These are phyloP conservation scores for Troglohyphantes excavatus DNA, from an alignment of 2,888 invertebrate genomes.

Conservation along the genomic window DNA sequence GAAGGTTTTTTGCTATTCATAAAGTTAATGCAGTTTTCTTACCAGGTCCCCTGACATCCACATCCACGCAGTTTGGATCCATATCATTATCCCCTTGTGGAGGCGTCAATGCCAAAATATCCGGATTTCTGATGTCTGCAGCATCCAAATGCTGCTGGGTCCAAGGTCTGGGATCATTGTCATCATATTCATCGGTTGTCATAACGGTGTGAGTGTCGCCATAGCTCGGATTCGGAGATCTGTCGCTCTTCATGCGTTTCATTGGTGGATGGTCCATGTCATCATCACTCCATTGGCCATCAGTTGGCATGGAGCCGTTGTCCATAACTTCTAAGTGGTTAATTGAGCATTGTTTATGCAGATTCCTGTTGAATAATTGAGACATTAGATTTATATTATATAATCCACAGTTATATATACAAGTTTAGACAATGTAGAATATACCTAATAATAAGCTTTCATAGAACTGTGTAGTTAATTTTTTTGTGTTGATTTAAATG, in stretches of 20 bases:
- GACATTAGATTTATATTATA: background rate
- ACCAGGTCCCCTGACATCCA: slow-evolving; percentile 87
- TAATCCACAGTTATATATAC: background rate
- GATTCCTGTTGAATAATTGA: slow-evolving; percentile 75
- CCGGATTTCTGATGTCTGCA: slow-evolving; percentile 90
- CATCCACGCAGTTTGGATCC: slow-evolving; percentile 85
- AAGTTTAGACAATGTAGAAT: background rate
- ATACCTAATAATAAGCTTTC: background rate
- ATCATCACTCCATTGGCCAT: slow-evolving; percentile 91
- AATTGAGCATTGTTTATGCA: slow-evolving; percentile 85
- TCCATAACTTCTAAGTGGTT: slow-evolving; percentile 89
- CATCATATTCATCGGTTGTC: slow-evolving; percentile 90
- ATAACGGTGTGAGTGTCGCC: slow-evolving; percentile 92
- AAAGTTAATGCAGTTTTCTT: too few relatives aligned
- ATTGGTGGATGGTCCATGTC: slow-evolving; percentile 90
- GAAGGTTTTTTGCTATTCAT: too few relatives aligned
- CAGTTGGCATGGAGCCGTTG: slow-evolving; percentile 81
- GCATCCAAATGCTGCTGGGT: slow-evolving; percentile 96
- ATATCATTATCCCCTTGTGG: slow-evolving; percentile 83
- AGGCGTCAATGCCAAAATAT: slow-evolving; percentile 89
- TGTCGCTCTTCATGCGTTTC: slow-evolving; percentile 86
- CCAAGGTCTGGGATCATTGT: slow-evolving; percentile 92
- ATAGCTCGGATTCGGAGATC: slow-evolving; percentile 83
- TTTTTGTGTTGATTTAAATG: too few relatives aligned
- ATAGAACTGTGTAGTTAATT: too few relatives aligned